phyloP scores from a whole-genome alignment of 2,797 vertebrate species.

The Enteromius fasciolatus region DNA sequence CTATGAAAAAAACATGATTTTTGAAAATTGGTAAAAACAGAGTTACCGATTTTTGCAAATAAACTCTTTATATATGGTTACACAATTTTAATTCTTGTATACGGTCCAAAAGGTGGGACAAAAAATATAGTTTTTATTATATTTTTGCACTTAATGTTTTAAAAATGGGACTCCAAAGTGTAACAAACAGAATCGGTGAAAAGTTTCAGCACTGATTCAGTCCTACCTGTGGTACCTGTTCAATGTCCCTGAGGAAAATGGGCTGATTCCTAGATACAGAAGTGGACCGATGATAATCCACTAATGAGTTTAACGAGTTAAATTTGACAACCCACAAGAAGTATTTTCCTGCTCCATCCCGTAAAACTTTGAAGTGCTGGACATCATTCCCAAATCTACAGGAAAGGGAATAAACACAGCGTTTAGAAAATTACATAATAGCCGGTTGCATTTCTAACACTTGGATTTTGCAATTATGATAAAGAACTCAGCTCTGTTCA shows the following conservation, averaged over 20 bases:
- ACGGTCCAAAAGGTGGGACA: background rate
- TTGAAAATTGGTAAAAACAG: no score
- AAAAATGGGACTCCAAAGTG: background rate
- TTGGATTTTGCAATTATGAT: background rate
- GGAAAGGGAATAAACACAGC: background rate
- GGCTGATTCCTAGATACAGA: conserved; percentile 89
- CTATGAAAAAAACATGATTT: no score
- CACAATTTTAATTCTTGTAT: background rate
- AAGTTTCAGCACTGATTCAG: background rate
- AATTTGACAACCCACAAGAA: conserved; percentile 92
- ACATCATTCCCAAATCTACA: conserved; percentile 86
- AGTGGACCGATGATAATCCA: conserved; percentile 87
- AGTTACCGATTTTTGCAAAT: no score
- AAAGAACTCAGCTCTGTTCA: background rate
- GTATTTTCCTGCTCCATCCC: conserved; percentile 87
- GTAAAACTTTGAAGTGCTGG: conserved; percentile 89
- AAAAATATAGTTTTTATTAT: background rate
- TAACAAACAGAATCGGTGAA: background rate
- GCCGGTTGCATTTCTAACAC: background rate
- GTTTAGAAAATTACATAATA: background rate
- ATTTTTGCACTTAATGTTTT: conserved; percentile 7
- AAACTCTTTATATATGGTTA: no score
- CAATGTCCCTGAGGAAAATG: conserved; percentile 87
- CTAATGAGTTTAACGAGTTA: conserved; percentile 87
- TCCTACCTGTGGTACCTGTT: conserved; percentile 85